Evolutionary conservation across 1,140 invertebrate genomes (phyloP).

Genomic region (Sweltsa coloradensis): DNA sequence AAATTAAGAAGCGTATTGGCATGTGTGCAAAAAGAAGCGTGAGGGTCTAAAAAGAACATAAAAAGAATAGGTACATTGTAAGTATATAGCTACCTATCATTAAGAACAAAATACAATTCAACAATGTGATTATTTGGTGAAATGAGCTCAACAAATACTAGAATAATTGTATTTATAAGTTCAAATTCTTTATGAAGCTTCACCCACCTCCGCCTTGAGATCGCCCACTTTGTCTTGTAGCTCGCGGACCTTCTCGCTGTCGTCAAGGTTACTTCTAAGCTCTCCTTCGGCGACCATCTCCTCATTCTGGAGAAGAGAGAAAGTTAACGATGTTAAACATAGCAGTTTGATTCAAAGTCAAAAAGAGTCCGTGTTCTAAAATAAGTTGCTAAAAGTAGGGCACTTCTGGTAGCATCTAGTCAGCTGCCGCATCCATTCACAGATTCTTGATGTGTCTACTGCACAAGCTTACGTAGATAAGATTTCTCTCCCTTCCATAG

Average conservation of each 20-base stretch:
- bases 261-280: slow-evolving; percentile 64
- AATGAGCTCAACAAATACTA: background rate
- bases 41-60: no score
- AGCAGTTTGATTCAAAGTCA: background rate
- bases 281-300: slow-evolving; percentile 83
- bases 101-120: background rate
- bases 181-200: background rate
- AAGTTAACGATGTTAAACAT: background rate
- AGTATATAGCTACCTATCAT: background rate
- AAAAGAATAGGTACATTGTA: no score
- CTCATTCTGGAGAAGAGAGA: slow-evolving; percentile 58
- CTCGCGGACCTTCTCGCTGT: slow-evolving; percentile 72
- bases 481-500: no score
- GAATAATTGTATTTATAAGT: background rate
- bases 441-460: no score
- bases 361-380: no score
- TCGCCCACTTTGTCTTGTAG: slow-evolving; percentile 83
- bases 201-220: slow-evolving; percentile 76
- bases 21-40: no score
- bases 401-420: no score
- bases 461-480: no score
- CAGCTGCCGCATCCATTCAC: no score
- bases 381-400: no score
- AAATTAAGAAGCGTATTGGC: no score
- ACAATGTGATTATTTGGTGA: no score